These are phyloP conservation scores for Geococcyx californianus DNA, from an alignment of 2,113 vertebrate species.

Conservation along the genomic window DNA sequence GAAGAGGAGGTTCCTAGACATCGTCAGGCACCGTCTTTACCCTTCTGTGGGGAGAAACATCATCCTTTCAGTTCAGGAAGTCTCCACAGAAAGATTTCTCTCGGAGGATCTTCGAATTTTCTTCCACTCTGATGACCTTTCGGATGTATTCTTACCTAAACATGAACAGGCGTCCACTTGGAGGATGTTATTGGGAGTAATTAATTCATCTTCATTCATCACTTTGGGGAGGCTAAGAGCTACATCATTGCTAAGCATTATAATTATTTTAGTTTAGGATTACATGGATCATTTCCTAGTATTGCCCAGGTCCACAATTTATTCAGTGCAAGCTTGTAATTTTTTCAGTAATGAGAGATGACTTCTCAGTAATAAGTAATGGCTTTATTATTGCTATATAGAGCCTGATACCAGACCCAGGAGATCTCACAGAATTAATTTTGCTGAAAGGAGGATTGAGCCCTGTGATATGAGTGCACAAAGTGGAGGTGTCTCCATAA, in stretches of 20 bases:
- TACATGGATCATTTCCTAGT: constrained; percentile 17
- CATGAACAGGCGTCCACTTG: background rate
- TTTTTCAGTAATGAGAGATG: background rate
- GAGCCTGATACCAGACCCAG: background rate
- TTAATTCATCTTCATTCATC: background rate
- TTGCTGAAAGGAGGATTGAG: background rate
- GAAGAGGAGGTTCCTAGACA: background rate
- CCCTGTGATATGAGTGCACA: fast-evolving
- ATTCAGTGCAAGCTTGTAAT: background rate
- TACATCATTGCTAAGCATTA: background rate
- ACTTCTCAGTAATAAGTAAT: background rate
- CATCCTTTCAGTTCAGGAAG: background rate
- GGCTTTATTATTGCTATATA: background rate
- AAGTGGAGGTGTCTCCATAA: background rate
- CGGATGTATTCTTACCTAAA: background rate
- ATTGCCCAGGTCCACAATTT: constrained; percentile 13
- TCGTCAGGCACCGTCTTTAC: fast-evolving
- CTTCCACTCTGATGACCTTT: background rate
- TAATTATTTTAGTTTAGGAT: background rate
- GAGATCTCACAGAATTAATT: background rate
- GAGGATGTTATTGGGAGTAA: background rate
- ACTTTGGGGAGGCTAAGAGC: background rate
- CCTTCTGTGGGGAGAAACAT: background rate
- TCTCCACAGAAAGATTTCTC: background rate
- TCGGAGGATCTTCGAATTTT: background rate